Evolutionary conservation across 2,888 invertebrate species (phyloP).

Genomic region (Cheiracanthium punctorium): DNA sequence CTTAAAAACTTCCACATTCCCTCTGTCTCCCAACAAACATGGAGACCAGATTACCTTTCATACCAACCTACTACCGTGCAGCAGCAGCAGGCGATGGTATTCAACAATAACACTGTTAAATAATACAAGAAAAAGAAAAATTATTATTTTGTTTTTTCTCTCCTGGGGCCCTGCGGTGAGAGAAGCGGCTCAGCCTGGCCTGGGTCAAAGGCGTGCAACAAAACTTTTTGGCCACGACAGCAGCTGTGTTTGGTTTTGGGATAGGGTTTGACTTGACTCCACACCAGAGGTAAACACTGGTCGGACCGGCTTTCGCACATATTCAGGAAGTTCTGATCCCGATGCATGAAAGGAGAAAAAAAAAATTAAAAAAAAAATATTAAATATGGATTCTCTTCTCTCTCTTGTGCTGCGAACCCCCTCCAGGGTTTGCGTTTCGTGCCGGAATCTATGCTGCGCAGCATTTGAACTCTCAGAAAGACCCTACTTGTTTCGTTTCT

Average conservation of each 20-base stretch:
- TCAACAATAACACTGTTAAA: slow-evolving; percentile 32
- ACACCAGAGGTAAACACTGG: slow-evolving; percentile 54
- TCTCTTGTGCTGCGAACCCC: slow-evolving; percentile 17
- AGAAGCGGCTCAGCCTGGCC: slow-evolving; percentile 27
- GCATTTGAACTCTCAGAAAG: slow-evolving; percentile 6
- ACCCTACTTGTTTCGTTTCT: no score
- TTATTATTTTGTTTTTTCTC: slow-evolving; percentile 14
- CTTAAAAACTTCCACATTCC: not conserved
- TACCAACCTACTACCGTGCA: slow-evolving; percentile 57
- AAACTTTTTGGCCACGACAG: slow-evolving; percentile 49
- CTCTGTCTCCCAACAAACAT: not conserved
- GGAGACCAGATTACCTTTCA: slow-evolving; percentile 39
- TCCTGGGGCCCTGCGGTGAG: slow-evolving; percentile 43
- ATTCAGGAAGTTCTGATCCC: slow-evolving; percentile 43
- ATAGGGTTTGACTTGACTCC: slow-evolving; percentile 62
- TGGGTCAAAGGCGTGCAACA: slow-evolving; percentile 67
- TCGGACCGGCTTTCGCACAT: slow-evolving; percentile 48
- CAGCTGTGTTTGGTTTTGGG: slow-evolving; percentile 69
- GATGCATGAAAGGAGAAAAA: slow-evolving; percentile 13
- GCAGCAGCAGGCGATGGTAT: slow-evolving; percentile 8
- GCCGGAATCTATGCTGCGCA: slow-evolving; percentile 36
- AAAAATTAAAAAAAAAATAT: no score
- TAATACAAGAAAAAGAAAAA: slow-evolving; percentile 6
- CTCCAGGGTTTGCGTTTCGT: slow-evolving; percentile 45
- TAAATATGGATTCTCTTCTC: slow-evolving; percentile 2